Evolutionary conservation across 2,797 vertebrate species (phyloP).

Genomic region (Myoxocephalus aenaeus): DNA sequence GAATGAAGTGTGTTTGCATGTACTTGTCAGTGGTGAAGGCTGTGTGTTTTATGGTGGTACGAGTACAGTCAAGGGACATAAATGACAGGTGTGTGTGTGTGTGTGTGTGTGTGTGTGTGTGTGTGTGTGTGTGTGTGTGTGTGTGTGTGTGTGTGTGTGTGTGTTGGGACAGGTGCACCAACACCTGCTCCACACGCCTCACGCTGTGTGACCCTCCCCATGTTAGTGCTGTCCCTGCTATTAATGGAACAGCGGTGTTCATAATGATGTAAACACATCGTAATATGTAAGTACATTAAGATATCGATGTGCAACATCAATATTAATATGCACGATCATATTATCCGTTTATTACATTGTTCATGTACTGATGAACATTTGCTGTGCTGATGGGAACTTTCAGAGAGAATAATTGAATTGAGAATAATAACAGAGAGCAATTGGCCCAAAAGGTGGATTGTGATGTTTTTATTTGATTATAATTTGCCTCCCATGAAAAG

Average conservation of each 20-base stretch:
- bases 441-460: slow-evolving; percentile 5
- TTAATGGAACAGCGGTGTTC: slow-evolving; percentile 10
- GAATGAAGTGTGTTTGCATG: too few species aligned
- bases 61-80: slow-evolving; percentile 1
- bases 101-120: slow-evolving; percentile 19
- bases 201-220: slow-evolving; percentile 23
- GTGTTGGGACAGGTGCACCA: slow-evolving; percentile 38
- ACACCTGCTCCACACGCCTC: slow-evolving; percentile 53
- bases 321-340: neutral
- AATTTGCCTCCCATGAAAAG: neutral
- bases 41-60: slow-evolving; percentile 18
- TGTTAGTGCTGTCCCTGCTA: slow-evolving; percentile 1
- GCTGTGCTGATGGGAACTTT: neutral
- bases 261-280: slow-evolving; percentile 11
- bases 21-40: neutral
- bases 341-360: neutral
- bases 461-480: slow-evolving; percentile 13
- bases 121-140: slow-evolving; percentile 17
- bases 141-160: slow-evolving; percentile 19
- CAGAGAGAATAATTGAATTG: neutral
- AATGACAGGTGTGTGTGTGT: slow-evolving; percentile 29
- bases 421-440: neutral
- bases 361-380: neutral
- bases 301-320: neutral
- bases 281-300: neutral